A percentile compares a stretch with the other conserved stretches of the same genome.
These are phyloP conservation scores for Pterocles gutturalis DNA, from an alignment of 2,113 vertebrate species.

Conservation along the genomic window DNA sequence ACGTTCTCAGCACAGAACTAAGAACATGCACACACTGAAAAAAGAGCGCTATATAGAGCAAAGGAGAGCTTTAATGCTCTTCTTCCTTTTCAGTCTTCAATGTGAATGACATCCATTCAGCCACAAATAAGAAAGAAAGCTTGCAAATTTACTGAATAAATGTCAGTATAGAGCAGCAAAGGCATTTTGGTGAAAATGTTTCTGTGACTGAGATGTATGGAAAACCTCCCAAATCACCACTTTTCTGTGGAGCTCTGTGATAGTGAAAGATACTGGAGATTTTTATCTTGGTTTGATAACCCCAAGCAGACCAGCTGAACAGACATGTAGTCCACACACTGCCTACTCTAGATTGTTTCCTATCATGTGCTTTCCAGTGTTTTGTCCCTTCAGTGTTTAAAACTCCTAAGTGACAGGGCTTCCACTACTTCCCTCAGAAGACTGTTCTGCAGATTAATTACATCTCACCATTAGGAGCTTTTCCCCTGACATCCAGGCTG, in stretches of 20 bases:
- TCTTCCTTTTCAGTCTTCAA: background rate
- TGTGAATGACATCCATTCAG: background rate
- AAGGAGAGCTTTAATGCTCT: background rate
- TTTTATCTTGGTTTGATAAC: background rate
- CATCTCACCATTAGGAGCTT: background rate
- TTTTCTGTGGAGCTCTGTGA: background rate
- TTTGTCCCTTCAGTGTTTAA: background rate
- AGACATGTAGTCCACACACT: background rate
- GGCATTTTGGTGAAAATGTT: constrained; percentile 18
- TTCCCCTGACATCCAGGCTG: background rate
- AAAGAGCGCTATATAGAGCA: background rate
- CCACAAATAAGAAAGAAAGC: background rate
- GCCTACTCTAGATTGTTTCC: background rate
- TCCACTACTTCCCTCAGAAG: background rate
- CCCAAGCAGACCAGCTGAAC: background rate
- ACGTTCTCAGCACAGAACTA: background rate
- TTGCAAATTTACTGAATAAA: background rate
- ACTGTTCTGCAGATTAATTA: background rate
- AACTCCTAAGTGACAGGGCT: background rate
- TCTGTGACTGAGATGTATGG: background rate
- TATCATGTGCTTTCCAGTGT: background rate
- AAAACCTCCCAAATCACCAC: background rate
- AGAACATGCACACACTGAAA: background rate
- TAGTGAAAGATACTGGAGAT: background rate
- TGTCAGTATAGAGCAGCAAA: background rate